Conservation (phyloP, 1,140 invertebrate species). For the Asobara japonica region DNA sequence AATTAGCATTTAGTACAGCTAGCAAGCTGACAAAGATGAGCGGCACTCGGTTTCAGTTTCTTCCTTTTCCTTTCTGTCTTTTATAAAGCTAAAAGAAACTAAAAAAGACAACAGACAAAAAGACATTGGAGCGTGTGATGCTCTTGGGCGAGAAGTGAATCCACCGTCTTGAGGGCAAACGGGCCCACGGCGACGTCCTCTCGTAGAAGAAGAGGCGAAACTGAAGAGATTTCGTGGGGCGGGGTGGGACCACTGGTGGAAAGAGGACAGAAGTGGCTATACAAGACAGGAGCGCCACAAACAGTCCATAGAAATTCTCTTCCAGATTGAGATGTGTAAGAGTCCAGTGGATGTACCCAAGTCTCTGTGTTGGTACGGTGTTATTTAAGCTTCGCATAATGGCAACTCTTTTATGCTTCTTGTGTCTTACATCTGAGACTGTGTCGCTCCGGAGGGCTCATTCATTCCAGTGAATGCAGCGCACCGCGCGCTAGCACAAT, state of each 20-base stretch:
- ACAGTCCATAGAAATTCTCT: constrained; percentile 58
- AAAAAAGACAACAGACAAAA: constrained; percentile 35
- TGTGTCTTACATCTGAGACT: constrained; percentile 64
- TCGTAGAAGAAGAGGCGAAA: constrained; percentile 20
- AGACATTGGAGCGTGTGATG: constrained; percentile 3
- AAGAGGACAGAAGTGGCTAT: constrained; percentile 48
- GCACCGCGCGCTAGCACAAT: constrained; percentile 54
- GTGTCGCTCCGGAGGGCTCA: constrained; percentile 57
- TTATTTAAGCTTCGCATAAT: constrained; percentile 66
- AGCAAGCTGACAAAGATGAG: constrained; percentile 8
- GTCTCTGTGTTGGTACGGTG: constrained; percentile 41
- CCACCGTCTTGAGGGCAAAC: background rate
- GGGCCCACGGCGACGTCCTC: constrained; percentile 24
- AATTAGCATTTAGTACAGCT: constrained; percentile 48
- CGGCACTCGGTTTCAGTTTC: constrained; percentile 15
- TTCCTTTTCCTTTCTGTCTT: background rate
- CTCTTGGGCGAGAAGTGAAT: constrained; percentile 22
- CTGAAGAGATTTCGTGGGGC: constrained; percentile 19
- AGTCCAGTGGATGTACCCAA: background rate
- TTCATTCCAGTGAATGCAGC: constrained; percentile 61
- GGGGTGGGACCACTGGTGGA: constrained; percentile 22
- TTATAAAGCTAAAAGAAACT: constrained; percentile 32
- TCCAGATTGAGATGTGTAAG: constrained; percentile 31
- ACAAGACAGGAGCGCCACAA: constrained; percentile 49
- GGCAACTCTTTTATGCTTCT: constrained; percentile 64